A percentile compares a stretch with the other conserved stretches of the same genome.
Conservation (phyloP, 2,888 invertebrate genomes). For the Cephus rjabovi region DNA sequence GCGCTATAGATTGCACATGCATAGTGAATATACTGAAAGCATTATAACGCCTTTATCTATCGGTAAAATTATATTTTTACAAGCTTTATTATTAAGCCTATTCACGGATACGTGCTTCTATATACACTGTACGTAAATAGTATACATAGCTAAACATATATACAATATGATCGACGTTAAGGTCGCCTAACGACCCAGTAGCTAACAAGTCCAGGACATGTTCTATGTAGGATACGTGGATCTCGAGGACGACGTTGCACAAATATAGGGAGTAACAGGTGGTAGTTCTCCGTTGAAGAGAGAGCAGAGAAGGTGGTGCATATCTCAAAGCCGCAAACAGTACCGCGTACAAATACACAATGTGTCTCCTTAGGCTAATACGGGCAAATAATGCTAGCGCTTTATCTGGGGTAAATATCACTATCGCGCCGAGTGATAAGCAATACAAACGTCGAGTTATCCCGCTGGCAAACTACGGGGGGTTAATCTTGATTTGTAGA, state of each 20-base stretch:
- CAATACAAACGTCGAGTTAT: constrained; percentile 36
- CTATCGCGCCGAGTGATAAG: constrained; percentile 42
- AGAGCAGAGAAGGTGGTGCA: constrained; percentile 7
- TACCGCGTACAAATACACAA: constrained; percentile 34
- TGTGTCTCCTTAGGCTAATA: constrained; percentile 40
- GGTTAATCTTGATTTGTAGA: constrained; percentile 43
- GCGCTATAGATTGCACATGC: background rate
- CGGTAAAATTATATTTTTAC: background rate
- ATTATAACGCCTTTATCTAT: constrained; percentile 16
- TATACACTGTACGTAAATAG: too few species aligned
- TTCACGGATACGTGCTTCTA: too few species aligned
- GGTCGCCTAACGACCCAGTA: too few species aligned
- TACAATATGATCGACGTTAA: too few species aligned
- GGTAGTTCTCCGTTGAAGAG: constrained; percentile 28
- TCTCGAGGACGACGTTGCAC: background rate
- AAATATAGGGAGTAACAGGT: constrained; percentile 47
- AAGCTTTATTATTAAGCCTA: background rate
- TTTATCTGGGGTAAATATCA: constrained; percentile 53
- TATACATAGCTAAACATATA: too few species aligned
- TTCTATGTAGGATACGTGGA: background rate
- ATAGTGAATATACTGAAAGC: background rate
- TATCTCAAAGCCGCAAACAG: constrained; percentile 34
- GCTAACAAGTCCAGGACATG: too few species aligned
- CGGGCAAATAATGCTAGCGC: constrained; percentile 42
- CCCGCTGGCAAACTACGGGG: constrained; percentile 36